Base-by-base conservation (phyloP, 2,113 vertebrate genomes). In the Lipotes vexillifer region DNA sequence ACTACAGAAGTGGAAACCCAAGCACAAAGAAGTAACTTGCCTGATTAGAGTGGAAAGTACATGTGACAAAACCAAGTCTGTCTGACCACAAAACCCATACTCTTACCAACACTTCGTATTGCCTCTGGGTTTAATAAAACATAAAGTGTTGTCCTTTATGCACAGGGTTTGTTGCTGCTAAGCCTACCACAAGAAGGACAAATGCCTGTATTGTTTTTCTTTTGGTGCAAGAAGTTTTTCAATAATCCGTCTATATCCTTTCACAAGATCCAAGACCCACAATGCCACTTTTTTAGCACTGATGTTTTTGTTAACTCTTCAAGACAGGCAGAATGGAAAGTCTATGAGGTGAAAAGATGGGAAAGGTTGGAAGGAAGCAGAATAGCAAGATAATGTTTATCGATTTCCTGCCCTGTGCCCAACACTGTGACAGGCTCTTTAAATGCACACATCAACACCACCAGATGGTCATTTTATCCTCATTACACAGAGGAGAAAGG, bases 151-250 rank as follows among this genome's bases (percentile, higher is more conserved):
- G 46, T 92, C 41, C 29, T 96, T 68, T 96, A 57, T 11, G 6
- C 23, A 87, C 59, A 93, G 38, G 33, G 63, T 63, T 85, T 91
- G 23, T 84, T 83, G 68, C 68, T 96, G 69, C 65, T 91, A 80
- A 84, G 36, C 20, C 49, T 85, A 55, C 61, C 82, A 36, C 87
- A 84, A 87, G 71, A 94, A 96, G 83, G 83, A 68, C 82, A 94
- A 78, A 91, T 66, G 57, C 63, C 49, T 78, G 13, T 10, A n/a
- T 69, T 97, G 90, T 92, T 97, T 97, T 96, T 46, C 85, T 41
- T 68, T 96, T 14, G 12, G 20, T 36, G 29, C 74, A 92, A 61
- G 57, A 93, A n/a, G 31, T 97, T 98, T 94, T 96, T 55, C 86
- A 97, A 96, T 63, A 89, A 86, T 11, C 27, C 80, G 59, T 68